Conservation (phyloP, 2,888 invertebrate species). For the Platycnemis pennipes region DNA sequence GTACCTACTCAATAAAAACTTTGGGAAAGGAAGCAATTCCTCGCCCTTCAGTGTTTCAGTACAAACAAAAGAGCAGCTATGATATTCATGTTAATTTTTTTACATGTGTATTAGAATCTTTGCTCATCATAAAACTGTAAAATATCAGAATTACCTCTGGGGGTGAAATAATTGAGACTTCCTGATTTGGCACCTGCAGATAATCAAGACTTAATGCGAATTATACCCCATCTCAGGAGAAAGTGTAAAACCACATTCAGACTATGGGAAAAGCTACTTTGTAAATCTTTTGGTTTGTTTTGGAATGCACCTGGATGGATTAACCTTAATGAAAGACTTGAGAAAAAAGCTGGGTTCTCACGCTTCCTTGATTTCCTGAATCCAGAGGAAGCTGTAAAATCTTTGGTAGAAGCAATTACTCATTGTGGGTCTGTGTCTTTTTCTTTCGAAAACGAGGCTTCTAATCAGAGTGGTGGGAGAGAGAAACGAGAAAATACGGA, state of each 20-base stretch:
- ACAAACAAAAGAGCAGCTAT: too few relatives aligned
- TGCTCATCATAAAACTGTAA: too few relatives aligned
- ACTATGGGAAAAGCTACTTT: neutral
- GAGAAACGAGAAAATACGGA: neutral
- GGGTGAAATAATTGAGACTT: too few relatives aligned
- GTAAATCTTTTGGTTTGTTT: neutral
- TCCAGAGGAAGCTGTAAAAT: neutral
- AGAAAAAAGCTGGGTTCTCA: neutral
- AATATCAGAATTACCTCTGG: too few relatives aligned
- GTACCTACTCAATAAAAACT: too few relatives aligned
- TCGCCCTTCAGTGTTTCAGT: too few relatives aligned
- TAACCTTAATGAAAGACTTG: neutral
- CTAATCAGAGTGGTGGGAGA: neutral
- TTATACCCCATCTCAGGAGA: neutral
- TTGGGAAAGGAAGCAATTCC: too few relatives aligned
- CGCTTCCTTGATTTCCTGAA: slow-evolving; percentile 18
- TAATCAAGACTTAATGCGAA: too few relatives aligned
- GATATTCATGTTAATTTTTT: too few relatives aligned
- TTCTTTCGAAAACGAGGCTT: slow-evolving; percentile 24
- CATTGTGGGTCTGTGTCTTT: neutral
- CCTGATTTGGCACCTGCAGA: too few relatives aligned
- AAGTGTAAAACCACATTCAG: neutral
- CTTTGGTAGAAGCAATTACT: slow-evolving; percentile 1
- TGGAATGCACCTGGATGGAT: neutral
- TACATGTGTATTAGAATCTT: too few relatives aligned